phyloP scores from a whole-genome alignment of 2,888 invertebrate genomes.

The Endomychus coccineus region DNA sequence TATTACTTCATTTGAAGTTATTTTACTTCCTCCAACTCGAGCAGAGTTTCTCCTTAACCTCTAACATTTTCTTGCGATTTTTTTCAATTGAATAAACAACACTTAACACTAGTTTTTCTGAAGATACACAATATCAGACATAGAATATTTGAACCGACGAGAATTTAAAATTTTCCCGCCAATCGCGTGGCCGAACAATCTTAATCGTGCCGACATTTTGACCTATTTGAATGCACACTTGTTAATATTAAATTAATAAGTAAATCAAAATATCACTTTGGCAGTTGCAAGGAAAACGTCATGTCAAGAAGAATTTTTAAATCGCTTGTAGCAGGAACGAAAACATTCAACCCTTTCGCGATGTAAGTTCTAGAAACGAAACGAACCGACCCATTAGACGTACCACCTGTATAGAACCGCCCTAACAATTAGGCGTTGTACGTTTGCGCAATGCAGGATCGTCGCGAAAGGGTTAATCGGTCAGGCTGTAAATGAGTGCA shows the following conservation, averaged over 20 bases:
- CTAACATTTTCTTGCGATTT: constrained; percentile 30
- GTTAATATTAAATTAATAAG: constrained; percentile 24
- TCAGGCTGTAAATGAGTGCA: not conserved
- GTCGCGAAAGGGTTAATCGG: too few species aligned
- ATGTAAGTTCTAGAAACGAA: too few species aligned
- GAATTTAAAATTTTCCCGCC: constrained; percentile 12
- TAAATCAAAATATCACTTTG: constrained; percentile 36
- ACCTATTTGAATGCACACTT: constrained; percentile 35
- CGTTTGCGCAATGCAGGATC: too few species aligned
- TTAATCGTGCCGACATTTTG: constrained; percentile 1
- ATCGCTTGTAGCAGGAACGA: too few species aligned
- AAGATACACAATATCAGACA: constrained; percentile 45
- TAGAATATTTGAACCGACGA: constrained; percentile 29
- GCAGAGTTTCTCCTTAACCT: constrained; percentile 30
- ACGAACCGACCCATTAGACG: too few species aligned
- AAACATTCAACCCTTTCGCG: too few species aligned
- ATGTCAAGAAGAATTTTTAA: too few species aligned
- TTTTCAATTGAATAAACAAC: constrained; percentile 38
- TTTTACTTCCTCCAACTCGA: too few species aligned
- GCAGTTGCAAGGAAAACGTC: constrained; percentile 18
- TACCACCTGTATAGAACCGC: too few species aligned
- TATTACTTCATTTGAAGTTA: too few species aligned
- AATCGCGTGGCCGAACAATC: not conserved
- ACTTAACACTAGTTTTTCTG: constrained; percentile 38
- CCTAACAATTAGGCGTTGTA: too few species aligned